Base-by-base conservation (phyloP, 1,140 invertebrate genomes). In the Lucilia cuprina region DNA sequence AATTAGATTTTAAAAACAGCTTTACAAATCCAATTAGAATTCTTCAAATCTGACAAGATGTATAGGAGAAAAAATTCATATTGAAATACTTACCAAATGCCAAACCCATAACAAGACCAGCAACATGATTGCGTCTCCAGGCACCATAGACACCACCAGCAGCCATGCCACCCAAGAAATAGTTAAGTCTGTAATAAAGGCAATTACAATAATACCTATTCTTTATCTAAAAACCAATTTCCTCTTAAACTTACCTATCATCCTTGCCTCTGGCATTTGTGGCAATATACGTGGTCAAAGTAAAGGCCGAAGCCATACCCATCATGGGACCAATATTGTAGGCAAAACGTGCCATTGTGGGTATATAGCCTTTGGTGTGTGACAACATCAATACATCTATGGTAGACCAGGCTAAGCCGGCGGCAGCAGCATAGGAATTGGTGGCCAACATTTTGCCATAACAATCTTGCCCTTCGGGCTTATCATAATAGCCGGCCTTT, bases 401-500 rank as follows among this genome's bases (percentile, higher is more conserved):
- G 21, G 93, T 92, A 3, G 92, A 92, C 2, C 89, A 55, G 2
- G 90, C 91, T 1, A 94, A 21, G 30, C 94, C 93, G 12, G 89
- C 85, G 0, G 91, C n/a, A 0, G 91, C 84, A 0, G 93, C 93
- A 87, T 93, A 93, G 92, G 94, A 95, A 21, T 92, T 91, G 0
- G 92, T 91, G n/a, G 92, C 93, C 83, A 93, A 91, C 34, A 94
- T 88, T 91, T 96, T 95, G 84, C 93, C 92, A 74, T 93, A 89
- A 41, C 94, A 92, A 87, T 95, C 94, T 82, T 94, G 86, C 0
- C 95, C 95, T 60, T 96, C 95, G 0, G 95, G 95, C n/a, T 93
- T 92, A 87, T 95, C 93, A 88, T 94, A 95, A 87, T 95, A 96
- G 83, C 89, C 90, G 41, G 87, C 74, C 35, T 89, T 89, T 55